phyloP scores from a whole-genome alignment of 1,140 invertebrate species.

The Phthorimaea operculella region DNA sequence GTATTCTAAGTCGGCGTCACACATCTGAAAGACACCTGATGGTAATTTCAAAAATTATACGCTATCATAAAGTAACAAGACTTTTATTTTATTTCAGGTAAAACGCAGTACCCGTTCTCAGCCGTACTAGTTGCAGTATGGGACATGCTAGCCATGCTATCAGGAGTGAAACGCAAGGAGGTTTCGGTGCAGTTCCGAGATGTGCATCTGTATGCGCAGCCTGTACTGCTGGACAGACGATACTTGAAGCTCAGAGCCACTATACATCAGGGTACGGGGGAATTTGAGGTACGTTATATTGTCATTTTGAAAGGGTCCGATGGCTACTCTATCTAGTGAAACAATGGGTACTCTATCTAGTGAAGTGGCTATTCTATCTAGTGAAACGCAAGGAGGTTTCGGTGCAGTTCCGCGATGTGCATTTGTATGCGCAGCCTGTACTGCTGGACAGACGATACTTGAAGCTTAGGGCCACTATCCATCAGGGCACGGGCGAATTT shows the following conservation, averaged over 20 bases:
- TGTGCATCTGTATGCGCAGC: constrained; percentile 26
- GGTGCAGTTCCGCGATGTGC: constrained; percentile 30
- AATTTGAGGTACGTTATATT: constrained; percentile 27
- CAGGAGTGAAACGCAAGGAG: constrained; percentile 17
- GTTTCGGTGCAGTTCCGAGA: constrained; percentile 29
- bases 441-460: constrained; percentile 18
- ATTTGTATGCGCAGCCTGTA: constrained; percentile 23
- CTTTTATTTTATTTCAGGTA: constrained; percentile 23
- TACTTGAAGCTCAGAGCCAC: constrained; percentile 13
- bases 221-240: constrained; percentile 18
- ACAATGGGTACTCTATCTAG: neutral
- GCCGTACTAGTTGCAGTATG: constrained; percentile 31
- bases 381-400: constrained; percentile 20
- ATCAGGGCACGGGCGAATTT: constrained; percentile 25
- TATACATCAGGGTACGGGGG: constrained; percentile 21
- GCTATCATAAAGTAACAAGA: no score
- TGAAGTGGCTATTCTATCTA: constrained; percentile 21
- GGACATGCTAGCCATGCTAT: constrained; percentile 36
- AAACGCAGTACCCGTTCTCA: constrained; percentile 31
- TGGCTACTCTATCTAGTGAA: neutral
- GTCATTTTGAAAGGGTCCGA: no score
- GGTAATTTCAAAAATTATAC: no score
- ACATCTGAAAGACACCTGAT: no score
- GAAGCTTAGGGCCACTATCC: constrained; percentile 12
- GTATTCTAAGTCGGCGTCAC: no score